Evolutionary conservation across 2,797 vertebrate genomes (phyloP).

Genomic region (Smutsia temminckii): DNA sequence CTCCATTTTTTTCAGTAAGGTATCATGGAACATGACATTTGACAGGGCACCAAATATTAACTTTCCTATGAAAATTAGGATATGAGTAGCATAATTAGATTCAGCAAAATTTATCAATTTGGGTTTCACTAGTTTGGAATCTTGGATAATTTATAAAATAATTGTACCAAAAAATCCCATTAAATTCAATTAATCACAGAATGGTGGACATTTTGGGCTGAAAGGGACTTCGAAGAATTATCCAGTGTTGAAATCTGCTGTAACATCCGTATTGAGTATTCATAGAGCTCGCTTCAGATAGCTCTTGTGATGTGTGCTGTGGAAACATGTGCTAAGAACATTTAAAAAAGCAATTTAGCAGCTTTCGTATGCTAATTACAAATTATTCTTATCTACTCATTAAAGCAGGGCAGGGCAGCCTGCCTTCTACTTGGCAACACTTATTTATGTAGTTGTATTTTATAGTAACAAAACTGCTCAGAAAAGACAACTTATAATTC

Average conservation of each 20-base stretch:
- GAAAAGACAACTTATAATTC: conserved; percentile 51
- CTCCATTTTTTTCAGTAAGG: background rate
- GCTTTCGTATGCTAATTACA: conserved; percentile 35
- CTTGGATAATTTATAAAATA: background rate
- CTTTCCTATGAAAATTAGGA: background rate
- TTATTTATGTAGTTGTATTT: conserved; percentile 58
- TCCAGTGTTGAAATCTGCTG: background rate
- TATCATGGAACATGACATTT: background rate
- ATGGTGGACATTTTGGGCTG: background rate
- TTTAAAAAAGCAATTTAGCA: conserved; percentile 46
- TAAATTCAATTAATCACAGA: conserved; percentile 3
- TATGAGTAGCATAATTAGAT: background rate
- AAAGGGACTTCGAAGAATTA: conserved; percentile 36
- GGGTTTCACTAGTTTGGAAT: conserved; percentile 9
- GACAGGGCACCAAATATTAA: background rate
- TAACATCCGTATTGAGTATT: background rate
- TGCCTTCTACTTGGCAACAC: conserved; percentile 39
- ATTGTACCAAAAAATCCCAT: background rate
- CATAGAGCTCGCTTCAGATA: background rate
- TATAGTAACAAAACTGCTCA: conserved; percentile 44
- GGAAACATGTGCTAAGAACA: background rate
- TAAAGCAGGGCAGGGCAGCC: background rate
- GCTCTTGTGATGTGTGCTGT: background rate
- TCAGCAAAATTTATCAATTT: background rate
- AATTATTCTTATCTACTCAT: conserved; percentile 51